Evolutionary conservation across 2,888 invertebrate species (phyloP), one percentile per base, ranked within the genome.

Genomic region (Thecocarcelia acutangulata): DNA sequence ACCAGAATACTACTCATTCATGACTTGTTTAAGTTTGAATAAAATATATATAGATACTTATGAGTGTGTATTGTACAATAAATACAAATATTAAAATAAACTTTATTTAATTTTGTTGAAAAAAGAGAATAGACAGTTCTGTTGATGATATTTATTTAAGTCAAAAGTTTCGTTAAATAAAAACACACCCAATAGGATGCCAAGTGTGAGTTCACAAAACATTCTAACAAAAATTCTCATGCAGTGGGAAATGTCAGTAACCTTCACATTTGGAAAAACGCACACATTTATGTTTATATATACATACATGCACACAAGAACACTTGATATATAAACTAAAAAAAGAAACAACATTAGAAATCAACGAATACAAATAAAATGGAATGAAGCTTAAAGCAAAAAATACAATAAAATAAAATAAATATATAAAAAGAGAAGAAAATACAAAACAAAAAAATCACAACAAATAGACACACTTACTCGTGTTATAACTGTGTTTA

Each of bases 221-320:
- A 68, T n/a, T 13, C 70, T 9, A 48, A 75, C 13, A 63, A 58
- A 61, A 33, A 33, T 50, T 1, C 17, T 66, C 48, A 66, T 82
- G 74, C 73, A 78, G 74, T 82, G 82, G 74, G 83, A 79, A 84
- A 84, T 83, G 85, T 85, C 85, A 85, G 84, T 85, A 85, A 85
- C 84, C 84, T 85, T 85, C 84, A 85, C 83, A 84, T 85, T 84
- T 84, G 72, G 69, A 63, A 33, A 24, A 21, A n/a, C 21, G 19
- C 40, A 48, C n/a, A 83, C 83, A 83, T 78, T 81, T 75, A 81
- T 69, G 76, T 76, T 79, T 75, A n/a, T 21, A 44, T 44, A 3
- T 24, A 24, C 5, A 3, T 78, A 8, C 17, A 44, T 44, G 13
- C 5, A 3, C 75, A 8, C 17, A 44, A n/a, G 13, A 44, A 44